Conservation (phyloP, 2,113 vertebrate genomes). For the Oreochromis tanganicae region DNA sequence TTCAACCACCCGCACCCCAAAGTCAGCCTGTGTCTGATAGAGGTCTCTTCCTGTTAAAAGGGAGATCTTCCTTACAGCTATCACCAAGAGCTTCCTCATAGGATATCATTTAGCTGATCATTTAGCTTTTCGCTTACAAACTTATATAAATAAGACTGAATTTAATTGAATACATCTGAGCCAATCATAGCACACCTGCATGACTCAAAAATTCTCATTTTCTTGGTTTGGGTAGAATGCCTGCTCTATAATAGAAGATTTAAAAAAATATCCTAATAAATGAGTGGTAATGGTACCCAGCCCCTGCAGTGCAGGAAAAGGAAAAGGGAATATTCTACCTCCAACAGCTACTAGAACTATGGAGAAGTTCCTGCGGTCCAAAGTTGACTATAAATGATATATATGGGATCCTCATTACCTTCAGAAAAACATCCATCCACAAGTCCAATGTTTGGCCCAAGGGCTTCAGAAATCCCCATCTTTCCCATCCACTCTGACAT, state of each 20-base stretch:
- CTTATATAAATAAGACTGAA: not conserved
- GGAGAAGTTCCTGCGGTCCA: not conserved
- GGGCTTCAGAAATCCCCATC: not conserved
- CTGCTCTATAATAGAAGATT: not conserved
- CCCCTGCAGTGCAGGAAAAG: not conserved
- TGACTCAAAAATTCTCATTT: not conserved
- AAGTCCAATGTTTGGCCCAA: not conserved
- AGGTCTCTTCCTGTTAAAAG: not conserved
- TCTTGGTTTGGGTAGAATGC: not conserved
- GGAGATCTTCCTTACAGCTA: not conserved
- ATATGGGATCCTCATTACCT: not conserved
- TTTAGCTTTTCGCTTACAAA: not conserved
- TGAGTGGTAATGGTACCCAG: not conserved
- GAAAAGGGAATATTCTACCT: not conserved
- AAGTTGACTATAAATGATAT: not conserved
- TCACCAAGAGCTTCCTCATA: not conserved
- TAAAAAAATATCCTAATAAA: not conserved
- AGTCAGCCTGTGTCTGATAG: accelerated
- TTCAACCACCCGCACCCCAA: not conserved
- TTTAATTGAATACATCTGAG: not conserved
- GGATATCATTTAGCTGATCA: not conserved
- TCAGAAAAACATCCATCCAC: not conserved
- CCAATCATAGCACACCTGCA: not conserved
- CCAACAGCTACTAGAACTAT: not conserved
- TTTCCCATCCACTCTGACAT: not conserved